Evolutionary conservation across 2,888 invertebrate genomes (phyloP), one percentile per base, ranked within the genome.

Genomic region (Nomada fucata): DNA sequence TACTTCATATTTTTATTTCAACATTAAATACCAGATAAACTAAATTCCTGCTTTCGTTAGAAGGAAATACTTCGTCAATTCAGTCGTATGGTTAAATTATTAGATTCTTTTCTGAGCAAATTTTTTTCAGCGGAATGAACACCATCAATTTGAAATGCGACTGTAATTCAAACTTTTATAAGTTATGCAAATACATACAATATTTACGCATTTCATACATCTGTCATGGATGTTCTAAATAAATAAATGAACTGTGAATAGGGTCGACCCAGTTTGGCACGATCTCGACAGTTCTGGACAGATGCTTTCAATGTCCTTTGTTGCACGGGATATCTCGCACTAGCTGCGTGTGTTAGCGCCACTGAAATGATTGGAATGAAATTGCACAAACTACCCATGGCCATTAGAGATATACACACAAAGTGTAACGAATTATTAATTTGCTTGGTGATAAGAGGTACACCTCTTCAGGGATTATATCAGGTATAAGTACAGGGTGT

Each of bases 341-440:
- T 93, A 55, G 86, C 84, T 11, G 90, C 90, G 0, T 92, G 93
- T 70, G 85, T 86, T 23, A 90, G 91, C 68, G 92, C 91, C 3
- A 90, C 91, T 26, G 94, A 95, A 92, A 94, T 96, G 72, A 95
- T 95, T 26, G 97, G 97, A 0, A 90, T 96, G 13, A 95, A 95
- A 55, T 92, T 95, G 23, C 94, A 94, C 75, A 94, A 95, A 81
- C 95, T 96, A 90, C 95, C 95, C 13, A 95, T 97, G 84, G 96
- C 96, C 69, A 95, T 97, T n/a, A 94, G 97, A 63, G 97, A 97
- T 87, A 96, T 97, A 18, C 97, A 98, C 91, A 95, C 97, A 0
- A 98, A 98, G 92, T 97, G 97, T 92, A 96, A 96, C 87, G 97
- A 97, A 89, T 94, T 98, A 64, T 96, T 97, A 88, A 95, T 96